A percentile compares a stretch with the other conserved stretches of the same genome.
These are phyloP conservation scores for Labia minor DNA, from an alignment of 2,888 invertebrate genomes.

Conservation along the genomic window DNA sequence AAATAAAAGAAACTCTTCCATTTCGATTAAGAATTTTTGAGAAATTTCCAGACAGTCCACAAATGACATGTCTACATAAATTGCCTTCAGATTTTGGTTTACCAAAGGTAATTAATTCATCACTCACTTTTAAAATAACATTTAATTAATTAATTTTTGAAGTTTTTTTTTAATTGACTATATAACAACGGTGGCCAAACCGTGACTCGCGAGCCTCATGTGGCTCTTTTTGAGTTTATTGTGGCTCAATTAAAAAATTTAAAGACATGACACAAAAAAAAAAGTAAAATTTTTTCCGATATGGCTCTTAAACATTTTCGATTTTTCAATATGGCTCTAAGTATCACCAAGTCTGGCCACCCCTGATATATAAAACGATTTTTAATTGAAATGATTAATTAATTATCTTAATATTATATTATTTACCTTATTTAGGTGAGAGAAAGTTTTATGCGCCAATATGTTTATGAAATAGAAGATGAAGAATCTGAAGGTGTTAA, in stretches of 20 bases:
- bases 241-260: too few species aligned
- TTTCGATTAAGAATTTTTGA: slow-evolving; percentile 92
- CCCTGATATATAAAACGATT: too few species aligned
- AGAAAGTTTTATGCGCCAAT: slow-evolving; percentile 98
- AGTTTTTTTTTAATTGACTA: slow-evolving; percentile 15
- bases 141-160: not conserved
- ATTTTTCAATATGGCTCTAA: too few species aligned
- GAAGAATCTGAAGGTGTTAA: slow-evolving; percentile 55
- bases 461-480: slow-evolving; percentile 78
- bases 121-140: too few species aligned
- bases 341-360: too few species aligned
- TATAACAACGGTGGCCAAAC: too few species aligned
- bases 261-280: too few species aligned
- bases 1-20: slow-evolving; percentile 93
- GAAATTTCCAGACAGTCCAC: slow-evolving; percentile 95
- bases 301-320: too few species aligned
- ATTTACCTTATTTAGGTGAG: slow-evolving; percentile 65
- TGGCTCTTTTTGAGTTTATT: too few species aligned
- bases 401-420: not conserved
- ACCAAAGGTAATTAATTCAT: slow-evolving; percentile 55
- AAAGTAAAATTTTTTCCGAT: too few species aligned
- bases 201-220: too few species aligned
- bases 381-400: slow-evolving; percentile 20
- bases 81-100: slow-evolving; percentile 85
- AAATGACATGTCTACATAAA: slow-evolving; percentile 92